phyloP scores from a whole-genome alignment of 2,113 vertebrate genomes.

The Perccottus glenii region DNA sequence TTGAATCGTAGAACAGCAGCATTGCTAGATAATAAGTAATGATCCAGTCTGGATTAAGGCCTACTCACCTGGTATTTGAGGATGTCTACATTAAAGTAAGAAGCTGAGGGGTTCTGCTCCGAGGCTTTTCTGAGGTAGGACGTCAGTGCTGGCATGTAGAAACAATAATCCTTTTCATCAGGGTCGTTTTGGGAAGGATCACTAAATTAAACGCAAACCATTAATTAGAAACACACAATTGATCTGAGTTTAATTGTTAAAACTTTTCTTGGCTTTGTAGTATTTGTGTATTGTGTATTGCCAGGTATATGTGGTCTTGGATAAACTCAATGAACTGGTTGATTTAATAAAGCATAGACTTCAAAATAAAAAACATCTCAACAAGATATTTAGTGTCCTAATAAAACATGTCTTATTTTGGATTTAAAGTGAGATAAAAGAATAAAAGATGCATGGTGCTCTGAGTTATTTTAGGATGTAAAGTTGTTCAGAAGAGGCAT shows the following conservation, averaged over 20 bases:
- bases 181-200: slow-evolving; percentile 93
- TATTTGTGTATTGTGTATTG: no score
- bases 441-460: slow-evolving; percentile 19
- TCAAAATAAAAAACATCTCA: no score
- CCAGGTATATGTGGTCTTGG: no score
- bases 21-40: neutral
- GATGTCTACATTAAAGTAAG: slow-evolving; percentile 97
- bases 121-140: slow-evolving; percentile 95
- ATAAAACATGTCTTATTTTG: neutral
- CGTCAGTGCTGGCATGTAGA: slow-evolving; percentile 97
- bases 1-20: no score
- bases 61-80: slow-evolving; percentile 93
- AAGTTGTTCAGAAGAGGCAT: slow-evolving; percentile 49
- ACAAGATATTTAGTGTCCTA: neutral
- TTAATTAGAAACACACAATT: slow-evolving; percentile 18
- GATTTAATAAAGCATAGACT: no score
- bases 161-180: slow-evolving; percentile 93
- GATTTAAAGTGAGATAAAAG: slow-evolving; percentile 13
- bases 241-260: neutral
- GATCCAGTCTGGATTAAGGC: slow-evolving; percentile 3
- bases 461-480: slow-evolving; percentile 42
- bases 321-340: no score
- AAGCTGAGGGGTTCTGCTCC: slow-evolving; percentile 93
- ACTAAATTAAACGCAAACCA: slow-evolving; percentile 71
- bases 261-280: no score